phyloP scores from a whole-genome alignment of 2,888 invertebrate genomes.

The Pandemis cinnamomeana region DNA sequence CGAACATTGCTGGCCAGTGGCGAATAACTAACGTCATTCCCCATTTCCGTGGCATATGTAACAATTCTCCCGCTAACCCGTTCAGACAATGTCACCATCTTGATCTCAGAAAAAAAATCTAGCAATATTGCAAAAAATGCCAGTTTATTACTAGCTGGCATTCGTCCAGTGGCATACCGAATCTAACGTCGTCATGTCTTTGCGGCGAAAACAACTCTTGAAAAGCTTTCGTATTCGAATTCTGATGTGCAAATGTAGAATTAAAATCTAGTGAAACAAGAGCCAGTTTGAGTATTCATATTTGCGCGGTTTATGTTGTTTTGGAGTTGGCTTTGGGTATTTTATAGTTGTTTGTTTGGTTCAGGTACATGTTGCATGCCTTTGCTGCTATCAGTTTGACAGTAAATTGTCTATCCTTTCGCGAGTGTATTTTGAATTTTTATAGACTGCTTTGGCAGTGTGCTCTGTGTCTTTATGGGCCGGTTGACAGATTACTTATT shows the following conservation, averaged over 20 bases:
- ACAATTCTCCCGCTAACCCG: conserved; percentile 5
- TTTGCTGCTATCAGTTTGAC: conserved; percentile 10
- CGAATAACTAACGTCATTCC: background rate
- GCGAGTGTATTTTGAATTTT: conserved; percentile 20
- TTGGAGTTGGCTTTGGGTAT: background rate
- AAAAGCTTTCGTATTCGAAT: conserved; percentile 13
- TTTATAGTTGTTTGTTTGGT: conserved; percentile 38
- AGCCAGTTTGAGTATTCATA: background rate
- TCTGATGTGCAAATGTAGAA: conserved; percentile 11
- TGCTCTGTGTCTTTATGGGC: conserved; percentile 13
- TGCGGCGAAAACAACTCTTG: conserved; percentile 11
- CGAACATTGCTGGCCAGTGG: background rate
- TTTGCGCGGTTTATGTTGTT: conserved; percentile 8
- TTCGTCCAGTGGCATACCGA: conserved; percentile 39
- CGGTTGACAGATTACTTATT: conserved; percentile 34
- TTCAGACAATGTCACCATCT: conserved; percentile 27
- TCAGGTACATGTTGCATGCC: conserved; percentile 13
- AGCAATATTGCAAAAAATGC: conserved; percentile 36
- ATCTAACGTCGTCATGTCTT: conserved; percentile 41
- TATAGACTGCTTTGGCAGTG: conserved; percentile 25
- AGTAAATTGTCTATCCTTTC: conserved; percentile 24
- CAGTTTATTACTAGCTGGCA: conserved; percentile 36
- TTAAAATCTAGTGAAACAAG: background rate
- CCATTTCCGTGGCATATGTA: conserved; percentile 9
- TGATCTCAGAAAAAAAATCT: conserved; percentile 30